phyloP scores from a whole-genome alignment of 1,140 invertebrate genomes.

The Drosophila albomicans region DNA sequence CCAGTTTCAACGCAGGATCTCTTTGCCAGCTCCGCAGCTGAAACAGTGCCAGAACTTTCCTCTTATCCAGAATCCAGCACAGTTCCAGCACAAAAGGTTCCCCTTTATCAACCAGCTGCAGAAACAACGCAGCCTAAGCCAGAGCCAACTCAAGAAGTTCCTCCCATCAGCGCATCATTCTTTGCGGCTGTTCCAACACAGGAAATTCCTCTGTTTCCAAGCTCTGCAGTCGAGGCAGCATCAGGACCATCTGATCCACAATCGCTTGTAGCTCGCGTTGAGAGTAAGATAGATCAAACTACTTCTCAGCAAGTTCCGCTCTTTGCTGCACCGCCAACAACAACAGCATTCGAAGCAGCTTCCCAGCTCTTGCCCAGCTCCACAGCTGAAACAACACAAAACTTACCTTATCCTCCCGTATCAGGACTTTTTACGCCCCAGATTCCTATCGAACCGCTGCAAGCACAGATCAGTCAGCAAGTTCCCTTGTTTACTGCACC shows the following conservation, averaged over 20 bases:
- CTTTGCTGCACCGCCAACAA: constrained; percentile 18
- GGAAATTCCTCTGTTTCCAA: neutral
- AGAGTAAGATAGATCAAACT: neutral
- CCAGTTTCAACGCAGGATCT: neutral
- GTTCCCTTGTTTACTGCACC: constrained; percentile 33
- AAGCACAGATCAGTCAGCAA: neutral
- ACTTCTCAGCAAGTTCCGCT: constrained; percentile 19
- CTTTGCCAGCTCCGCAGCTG: neutral
- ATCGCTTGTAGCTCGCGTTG: too few species aligned
- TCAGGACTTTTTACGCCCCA: constrained; percentile 1
- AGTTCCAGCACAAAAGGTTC: too few species aligned
- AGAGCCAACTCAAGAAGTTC: too few species aligned
- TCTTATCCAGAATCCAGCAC: neutral
- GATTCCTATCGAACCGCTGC: neutral
- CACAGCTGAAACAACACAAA: neutral
- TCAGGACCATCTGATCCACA: neutral
- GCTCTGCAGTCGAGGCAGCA: neutral
- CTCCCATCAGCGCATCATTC: neutral
- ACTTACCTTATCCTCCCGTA: neutral
- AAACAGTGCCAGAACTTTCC: neutral
- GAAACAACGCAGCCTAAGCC: neutral
- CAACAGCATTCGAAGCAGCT: neutral
- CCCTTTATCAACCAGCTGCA: neutral
- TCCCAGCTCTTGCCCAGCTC: neutral
- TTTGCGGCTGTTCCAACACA: neutral